phyloP scores from a whole-genome alignment of 2,888 invertebrate species.

The Epinotia brunnichana region DNA sequence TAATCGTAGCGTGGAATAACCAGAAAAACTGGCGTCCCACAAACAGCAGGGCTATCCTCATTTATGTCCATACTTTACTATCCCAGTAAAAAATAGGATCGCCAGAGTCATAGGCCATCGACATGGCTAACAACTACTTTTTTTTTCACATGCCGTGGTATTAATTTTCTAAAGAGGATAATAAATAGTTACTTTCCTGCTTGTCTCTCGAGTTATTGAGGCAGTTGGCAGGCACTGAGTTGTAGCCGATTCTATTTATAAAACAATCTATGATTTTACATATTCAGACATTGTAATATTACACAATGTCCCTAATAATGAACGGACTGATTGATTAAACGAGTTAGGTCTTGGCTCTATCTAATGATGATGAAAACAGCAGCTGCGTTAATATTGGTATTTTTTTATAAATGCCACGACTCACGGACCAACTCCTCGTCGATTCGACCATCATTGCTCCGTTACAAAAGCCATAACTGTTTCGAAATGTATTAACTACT shows the following conservation, averaged over 20 bases:
- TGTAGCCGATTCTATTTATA: constrained; percentile 1
- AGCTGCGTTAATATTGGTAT: neutral
- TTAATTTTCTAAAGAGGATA: too few species aligned
- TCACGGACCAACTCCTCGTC: neutral
- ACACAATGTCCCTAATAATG: neutral
- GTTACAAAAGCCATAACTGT: neutral
- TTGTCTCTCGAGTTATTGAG: too few species aligned
- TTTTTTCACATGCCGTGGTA: too few species aligned
- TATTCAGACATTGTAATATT: too few species aligned
- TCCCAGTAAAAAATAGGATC: too few species aligned
- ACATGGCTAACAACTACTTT: too few species aligned
- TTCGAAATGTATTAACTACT: neutral
- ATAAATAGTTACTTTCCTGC: too few species aligned
- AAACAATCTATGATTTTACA: neutral
- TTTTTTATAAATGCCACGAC: constrained; percentile 12
- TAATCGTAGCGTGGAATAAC: neutral
- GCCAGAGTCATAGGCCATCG: too few species aligned
- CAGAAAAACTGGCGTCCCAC: neutral
- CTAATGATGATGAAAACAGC: neutral
- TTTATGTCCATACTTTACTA: too few species aligned
- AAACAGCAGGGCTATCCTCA: too few species aligned
- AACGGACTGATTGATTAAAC: neutral
- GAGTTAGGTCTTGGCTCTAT: too few species aligned
- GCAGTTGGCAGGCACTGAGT: constrained; percentile 1
- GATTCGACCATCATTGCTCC: neutral